Conservation (phyloP, 2,888 invertebrate species). For the Oscheius sp. region DNA sequence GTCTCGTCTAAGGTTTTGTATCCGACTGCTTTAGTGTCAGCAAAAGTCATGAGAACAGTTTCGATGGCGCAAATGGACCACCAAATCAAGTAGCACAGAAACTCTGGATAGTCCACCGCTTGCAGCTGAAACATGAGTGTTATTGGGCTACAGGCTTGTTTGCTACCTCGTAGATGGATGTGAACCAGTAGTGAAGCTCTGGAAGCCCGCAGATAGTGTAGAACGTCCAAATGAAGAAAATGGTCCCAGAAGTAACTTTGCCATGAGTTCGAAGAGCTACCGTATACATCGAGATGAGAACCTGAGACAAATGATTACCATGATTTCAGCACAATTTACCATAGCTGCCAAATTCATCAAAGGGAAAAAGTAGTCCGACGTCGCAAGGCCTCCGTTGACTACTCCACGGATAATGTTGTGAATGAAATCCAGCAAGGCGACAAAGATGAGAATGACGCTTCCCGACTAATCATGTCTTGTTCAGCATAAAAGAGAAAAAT, state of each 20-base stretch:
- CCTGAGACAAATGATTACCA: conserved; percentile 45
- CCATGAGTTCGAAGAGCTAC: conserved; percentile 87
- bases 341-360: conserved; percentile 62
- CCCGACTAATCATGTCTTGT: conserved; percentile 50
- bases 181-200: conserved; percentile 67
- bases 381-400: conserved; percentile 47
- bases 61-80: conserved; percentile 55
- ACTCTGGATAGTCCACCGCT: conserved; percentile 39
- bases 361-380: conserved; percentile 70
- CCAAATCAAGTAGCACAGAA: conserved; percentile 64
- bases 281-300: conserved; percentile 76
- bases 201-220: conserved; percentile 81
- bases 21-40: conserved; percentile 57
- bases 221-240: conserved; percentile 91
- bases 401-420: conserved; percentile 63
- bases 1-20: conserved; percentile 49
- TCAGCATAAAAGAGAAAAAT: conserved; percentile 32
- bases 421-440: conserved; percentile 61
- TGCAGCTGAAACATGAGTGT: conserved; percentile 6
- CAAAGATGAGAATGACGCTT: conserved; percentile 56
- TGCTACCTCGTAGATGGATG: not conserved
- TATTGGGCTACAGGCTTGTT: conserved; percentile 7
- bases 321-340: conserved; percentile 44
- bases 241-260: conserved; percentile 85
- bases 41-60: conserved; percentile 63